These are phyloP conservation scores for Drosophila prostipennis DNA, from an alignment of 2,888 invertebrate genomes.

Conservation along the genomic window DNA sequence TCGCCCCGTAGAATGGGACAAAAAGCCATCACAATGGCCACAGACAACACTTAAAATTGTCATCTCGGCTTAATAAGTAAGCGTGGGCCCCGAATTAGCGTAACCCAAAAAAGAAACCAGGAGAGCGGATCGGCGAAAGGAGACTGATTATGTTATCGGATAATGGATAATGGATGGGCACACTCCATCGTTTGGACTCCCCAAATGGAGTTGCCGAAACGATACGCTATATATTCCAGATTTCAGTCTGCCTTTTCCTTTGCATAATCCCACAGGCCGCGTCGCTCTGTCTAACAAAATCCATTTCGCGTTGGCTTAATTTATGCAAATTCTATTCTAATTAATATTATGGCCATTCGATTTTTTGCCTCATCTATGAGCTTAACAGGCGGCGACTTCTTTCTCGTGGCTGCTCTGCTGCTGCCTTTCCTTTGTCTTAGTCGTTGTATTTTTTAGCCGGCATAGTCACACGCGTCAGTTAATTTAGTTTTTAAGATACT, in stretches of 20 bases:
- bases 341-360: conserved; percentile 68
- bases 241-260: conserved; percentile 7
- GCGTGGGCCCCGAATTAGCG: conserved; percentile 54
- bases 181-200: background rate
- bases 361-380: conserved; percentile 36
- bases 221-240: conserved; percentile 1
- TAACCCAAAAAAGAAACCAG: conserved; percentile 49
- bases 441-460: conserved; percentile 15
- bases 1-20: conserved; percentile 53
- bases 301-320: conserved; percentile 60
- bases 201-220: conserved; percentile 17
- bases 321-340: conserved; percentile 79
- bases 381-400: conserved; percentile 57
- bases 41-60: conserved; percentile 59
- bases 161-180: conserved; percentile 8
- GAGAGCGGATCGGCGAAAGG: conserved; percentile 29
- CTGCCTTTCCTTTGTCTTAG: conserved; percentile 46
- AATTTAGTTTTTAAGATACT: conserved; percentile 58
- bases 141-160: conserved; percentile 3
- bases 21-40: conserved; percentile 59
- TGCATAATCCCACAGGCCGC: conserved; percentile 55
- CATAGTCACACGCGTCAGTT: conserved; percentile 63
- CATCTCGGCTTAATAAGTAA: conserved; percentile 51
- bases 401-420: conserved; percentile 58
- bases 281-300: conserved; percentile 77